phyloP scores from a whole-genome alignment of 2,888 invertebrate genomes.

The Chalcosyrphus nemorum region DNA sequence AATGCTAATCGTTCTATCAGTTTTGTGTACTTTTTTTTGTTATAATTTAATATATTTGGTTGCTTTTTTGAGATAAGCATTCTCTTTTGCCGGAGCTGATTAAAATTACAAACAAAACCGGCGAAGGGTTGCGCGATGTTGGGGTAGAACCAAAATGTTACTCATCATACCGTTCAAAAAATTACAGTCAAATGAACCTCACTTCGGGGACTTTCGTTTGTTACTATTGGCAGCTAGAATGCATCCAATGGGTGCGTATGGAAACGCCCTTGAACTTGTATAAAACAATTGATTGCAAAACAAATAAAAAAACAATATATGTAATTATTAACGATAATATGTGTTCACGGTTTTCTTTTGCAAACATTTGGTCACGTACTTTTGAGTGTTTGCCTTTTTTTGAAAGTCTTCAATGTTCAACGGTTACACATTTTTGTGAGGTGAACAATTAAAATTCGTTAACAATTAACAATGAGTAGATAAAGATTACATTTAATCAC shows the following conservation, averaged over 20 bases:
- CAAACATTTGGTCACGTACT: constrained; percentile 31
- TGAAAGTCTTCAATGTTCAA: constrained; percentile 12
- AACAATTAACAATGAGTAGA: constrained; percentile 1
- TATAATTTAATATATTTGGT: not conserved
- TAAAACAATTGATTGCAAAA: constrained; percentile 17
- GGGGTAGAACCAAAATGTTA: constrained; percentile 44
- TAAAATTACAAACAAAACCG: not conserved
- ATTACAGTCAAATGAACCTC: not conserved
- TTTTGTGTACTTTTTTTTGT: not conserved
- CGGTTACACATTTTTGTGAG: constrained; percentile 15
- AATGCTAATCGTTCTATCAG: constrained; percentile 18
- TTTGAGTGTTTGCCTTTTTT: constrained; percentile 8
- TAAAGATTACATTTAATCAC: constrained; percentile 10
- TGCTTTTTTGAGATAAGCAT: constrained; percentile 43
- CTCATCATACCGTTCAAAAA: constrained; percentile 17
- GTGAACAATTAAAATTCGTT: not conserved
- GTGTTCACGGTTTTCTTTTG: not conserved
- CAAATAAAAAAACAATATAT: constrained; percentile 9
- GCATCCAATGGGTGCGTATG: constrained; percentile 31
- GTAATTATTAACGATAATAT: constrained; percentile 8
- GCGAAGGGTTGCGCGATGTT: constrained; percentile 4
- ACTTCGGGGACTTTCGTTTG: not conserved
- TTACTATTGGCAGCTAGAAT: constrained; percentile 11
- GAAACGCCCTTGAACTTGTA: constrained; percentile 42
- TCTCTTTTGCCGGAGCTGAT: constrained; percentile 40